phyloP scores from a whole-genome alignment of 2,797 vertebrate genomes.

The Lemur catta region DNA sequence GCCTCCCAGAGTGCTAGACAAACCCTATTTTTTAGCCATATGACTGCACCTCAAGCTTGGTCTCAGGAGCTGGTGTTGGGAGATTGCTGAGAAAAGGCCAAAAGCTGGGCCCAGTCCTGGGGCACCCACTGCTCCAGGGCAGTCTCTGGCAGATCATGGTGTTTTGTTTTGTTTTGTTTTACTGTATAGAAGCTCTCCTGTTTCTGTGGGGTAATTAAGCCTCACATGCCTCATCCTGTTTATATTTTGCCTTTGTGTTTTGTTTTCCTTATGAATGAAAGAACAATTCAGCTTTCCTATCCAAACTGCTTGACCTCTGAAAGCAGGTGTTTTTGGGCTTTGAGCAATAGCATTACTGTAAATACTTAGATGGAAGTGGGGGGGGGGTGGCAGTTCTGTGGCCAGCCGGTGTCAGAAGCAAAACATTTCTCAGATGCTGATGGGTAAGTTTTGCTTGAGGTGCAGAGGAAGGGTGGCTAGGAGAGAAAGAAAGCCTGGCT shows the following conservation, averaged over 20 bases:
- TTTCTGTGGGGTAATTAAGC: conserved; percentile 56
- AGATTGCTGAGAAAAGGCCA: background rate
- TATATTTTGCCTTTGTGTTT: conserved; percentile 38
- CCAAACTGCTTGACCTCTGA: conserved; percentile 22
- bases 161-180: background rate
- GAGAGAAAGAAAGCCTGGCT: background rate
- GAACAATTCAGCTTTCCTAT: conserved; percentile 35
- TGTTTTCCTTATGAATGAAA: conserved; percentile 51
- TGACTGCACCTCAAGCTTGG: background rate
- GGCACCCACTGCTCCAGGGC: background rate
- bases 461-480: background rate
- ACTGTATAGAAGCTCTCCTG: conserved; percentile 18
- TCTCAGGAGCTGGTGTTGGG: background rate
- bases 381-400: background rate
- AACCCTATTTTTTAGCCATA: background rate
- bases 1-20: too few relatives aligned
- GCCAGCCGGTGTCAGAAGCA: background rate
- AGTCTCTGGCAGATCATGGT: background rate
- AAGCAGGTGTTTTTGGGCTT: conserved; percentile 31
- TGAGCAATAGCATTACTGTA: conserved; percentile 30
- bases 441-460: background rate
- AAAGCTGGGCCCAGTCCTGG: background rate
- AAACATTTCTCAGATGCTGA: background rate
- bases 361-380: background rate
- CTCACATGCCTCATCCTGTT: conserved; percentile 68